Evolutionary conservation across 1,140 invertebrate species (phyloP).

Genomic region (Listronotus oregonensis): DNA sequence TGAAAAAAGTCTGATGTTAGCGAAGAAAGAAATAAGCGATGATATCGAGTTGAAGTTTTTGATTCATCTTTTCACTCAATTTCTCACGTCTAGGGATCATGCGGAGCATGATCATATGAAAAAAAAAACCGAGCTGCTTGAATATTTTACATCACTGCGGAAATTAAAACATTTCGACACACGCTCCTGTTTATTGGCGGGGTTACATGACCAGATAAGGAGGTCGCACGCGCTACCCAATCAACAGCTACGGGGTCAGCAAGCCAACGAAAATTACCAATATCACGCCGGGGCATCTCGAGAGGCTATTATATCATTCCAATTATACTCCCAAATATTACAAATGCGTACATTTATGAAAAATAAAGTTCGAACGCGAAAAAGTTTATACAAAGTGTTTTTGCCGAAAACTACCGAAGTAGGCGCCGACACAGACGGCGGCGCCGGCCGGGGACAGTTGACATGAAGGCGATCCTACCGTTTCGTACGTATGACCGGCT

Average conservation of each 20-base stretch:
- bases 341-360: slow-evolving; percentile 10
- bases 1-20: background rate
- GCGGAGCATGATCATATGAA: slow-evolving; percentile 2
- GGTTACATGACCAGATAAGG: slow-evolving; percentile 1
- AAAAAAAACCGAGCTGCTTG: background rate
- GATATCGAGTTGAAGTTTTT: slow-evolving; percentile 4
- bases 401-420: background rate
- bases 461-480: background rate
- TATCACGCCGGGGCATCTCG: slow-evolving; percentile 1
- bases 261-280: slow-evolving; percentile 2
- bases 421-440: background rate
- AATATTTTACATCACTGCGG: background rate
- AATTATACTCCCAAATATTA: slow-evolving; percentile 2
- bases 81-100: background rate
- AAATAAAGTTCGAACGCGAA: background rate
- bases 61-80: slow-evolving; percentile 2
- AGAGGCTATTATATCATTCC: slow-evolving; percentile 2
- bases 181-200: slow-evolving; percentile 3
- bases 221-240: background rate
- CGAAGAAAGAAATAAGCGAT: slow-evolving; percentile 4
- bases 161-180: slow-evolving; percentile 6
- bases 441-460: background rate
- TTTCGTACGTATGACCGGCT: background rate
- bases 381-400: slow-evolving; percentile 6
- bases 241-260: background rate